Evolutionary conservation across 1,140 invertebrate species (phyloP).

Genomic region (Drosophila neocordata): DNA sequence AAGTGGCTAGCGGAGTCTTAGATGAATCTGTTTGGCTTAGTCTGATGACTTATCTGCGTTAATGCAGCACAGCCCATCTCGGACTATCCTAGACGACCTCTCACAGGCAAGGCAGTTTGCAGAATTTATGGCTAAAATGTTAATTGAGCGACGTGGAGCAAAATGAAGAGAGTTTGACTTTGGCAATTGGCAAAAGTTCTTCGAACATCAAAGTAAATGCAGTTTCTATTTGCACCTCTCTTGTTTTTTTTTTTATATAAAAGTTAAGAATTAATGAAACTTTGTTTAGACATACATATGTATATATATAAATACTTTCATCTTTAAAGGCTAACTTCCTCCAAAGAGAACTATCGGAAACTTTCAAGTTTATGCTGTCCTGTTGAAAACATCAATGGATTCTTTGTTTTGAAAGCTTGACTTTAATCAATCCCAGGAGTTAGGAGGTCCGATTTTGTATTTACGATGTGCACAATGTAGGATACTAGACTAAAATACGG

Average conservation of each 20-base stretch:
- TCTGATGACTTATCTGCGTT: constrained; percentile 78
- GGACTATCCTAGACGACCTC: not conserved
- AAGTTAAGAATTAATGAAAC: not conserved
- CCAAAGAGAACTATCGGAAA: too few species aligned
- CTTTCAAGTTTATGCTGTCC: too few species aligned
- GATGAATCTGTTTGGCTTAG: constrained; percentile 80
- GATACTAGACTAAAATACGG: too few species aligned
- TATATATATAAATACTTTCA: too few species aligned
- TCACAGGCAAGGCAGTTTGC: constrained; percentile 31
- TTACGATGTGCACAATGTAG: too few species aligned
- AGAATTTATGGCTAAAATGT: constrained; percentile 74
- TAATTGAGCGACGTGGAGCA: constrained; percentile 65
- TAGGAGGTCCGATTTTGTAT: too few species aligned
- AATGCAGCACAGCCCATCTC: constrained; percentile 48
- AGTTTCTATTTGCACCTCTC: not conserved
- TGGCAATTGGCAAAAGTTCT: constrained; percentile 39
- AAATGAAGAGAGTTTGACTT: constrained; percentile 27
- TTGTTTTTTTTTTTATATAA: not conserved
- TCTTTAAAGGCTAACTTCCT: too few species aligned
- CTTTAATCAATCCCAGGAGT: too few species aligned
- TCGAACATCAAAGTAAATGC: constrained; percentile 7
- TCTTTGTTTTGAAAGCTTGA: too few species aligned
- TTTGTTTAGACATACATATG: not conserved
- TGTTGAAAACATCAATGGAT: too few species aligned
- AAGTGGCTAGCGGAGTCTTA: constrained; percentile 79